Evolutionary conservation across 2,888 invertebrate species (phyloP).

Genomic region (Tenodera sinensis): DNA sequence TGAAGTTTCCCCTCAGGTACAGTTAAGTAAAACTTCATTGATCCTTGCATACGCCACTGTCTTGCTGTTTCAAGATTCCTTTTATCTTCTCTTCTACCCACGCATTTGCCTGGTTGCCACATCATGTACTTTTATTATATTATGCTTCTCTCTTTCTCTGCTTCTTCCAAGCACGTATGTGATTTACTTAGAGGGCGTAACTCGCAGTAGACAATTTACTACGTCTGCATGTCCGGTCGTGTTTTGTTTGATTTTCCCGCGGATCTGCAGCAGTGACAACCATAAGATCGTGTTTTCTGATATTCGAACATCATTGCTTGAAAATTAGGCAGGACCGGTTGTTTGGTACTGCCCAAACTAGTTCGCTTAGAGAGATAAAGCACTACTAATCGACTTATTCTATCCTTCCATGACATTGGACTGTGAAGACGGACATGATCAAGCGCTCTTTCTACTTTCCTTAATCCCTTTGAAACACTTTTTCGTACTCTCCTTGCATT

Average conservation of each 20-base stretch:
- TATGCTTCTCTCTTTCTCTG: not conserved
- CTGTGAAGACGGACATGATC: too few species aligned
- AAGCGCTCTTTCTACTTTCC: too few species aligned
- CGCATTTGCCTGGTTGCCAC: not conserved
- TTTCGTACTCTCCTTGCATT: too few species aligned
- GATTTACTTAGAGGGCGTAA: conserved; percentile 4
- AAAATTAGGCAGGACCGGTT: not conserved
- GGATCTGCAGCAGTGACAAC: not conserved
- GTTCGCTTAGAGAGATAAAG: not conserved
- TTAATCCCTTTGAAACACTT: too few species aligned
- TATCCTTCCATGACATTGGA: too few species aligned
- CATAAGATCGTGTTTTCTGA: not conserved
- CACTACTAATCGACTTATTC: too few species aligned
- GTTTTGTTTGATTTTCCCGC: not conserved
- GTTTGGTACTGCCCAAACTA: not conserved
- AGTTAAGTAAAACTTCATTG: not conserved
- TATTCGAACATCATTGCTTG: not conserved
- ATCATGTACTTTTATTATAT: not conserved
- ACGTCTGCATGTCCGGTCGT: not conserved
- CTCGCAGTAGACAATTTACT: not conserved
- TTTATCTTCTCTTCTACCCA: not conserved
- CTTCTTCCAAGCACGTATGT: not conserved
- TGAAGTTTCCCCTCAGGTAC: not conserved
- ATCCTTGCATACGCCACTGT: not conserved
- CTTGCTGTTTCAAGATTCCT: not conserved